Conservation (phyloP, 35 echinoderm and acorn worm genomes). For the Holothuria glaberrima region DNA sequence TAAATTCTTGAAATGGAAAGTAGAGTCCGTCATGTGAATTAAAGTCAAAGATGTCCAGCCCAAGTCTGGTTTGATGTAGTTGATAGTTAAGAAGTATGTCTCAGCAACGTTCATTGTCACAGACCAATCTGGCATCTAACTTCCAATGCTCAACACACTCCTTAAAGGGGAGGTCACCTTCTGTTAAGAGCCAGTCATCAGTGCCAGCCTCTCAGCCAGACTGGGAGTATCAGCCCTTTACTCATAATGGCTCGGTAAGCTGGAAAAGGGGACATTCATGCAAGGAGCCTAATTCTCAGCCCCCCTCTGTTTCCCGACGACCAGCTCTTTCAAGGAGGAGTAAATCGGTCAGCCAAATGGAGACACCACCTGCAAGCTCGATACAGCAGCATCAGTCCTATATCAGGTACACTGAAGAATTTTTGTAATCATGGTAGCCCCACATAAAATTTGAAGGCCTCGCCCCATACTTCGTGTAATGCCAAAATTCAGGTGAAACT, state of each 20-base stretch:
- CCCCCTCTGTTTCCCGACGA: neutral
- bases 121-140: conserved; percentile 26
- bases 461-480: too few species aligned
- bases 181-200: conserved; percentile 21
- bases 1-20: too few species aligned
- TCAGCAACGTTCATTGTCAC: conserved; percentile 24
- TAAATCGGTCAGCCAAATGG: conserved; percentile 18
- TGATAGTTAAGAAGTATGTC: conserved; percentile 2
- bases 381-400: neutral
- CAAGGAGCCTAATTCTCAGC: neutral
- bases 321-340: neutral
- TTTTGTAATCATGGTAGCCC: too few species aligned
- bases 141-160: conserved; percentile 4
- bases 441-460: too few species aligned
- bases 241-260: neutral
- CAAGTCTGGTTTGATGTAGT: neutral
- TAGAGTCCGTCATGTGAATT: too few species aligned
- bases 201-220: neutral
- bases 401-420: conserved; percentile 12
- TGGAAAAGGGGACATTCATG: conserved; percentile 12
- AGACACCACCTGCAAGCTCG: neutral
- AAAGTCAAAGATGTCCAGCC: too few species aligned
- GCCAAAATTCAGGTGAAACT: too few species aligned
- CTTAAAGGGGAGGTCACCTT: conserved; percentile 24
- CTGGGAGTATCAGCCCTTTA: neutral